Evolutionary conservation across 2,113 vertebrate genomes (phyloP).

Genomic region (Elephantulus edwardii): DNA sequence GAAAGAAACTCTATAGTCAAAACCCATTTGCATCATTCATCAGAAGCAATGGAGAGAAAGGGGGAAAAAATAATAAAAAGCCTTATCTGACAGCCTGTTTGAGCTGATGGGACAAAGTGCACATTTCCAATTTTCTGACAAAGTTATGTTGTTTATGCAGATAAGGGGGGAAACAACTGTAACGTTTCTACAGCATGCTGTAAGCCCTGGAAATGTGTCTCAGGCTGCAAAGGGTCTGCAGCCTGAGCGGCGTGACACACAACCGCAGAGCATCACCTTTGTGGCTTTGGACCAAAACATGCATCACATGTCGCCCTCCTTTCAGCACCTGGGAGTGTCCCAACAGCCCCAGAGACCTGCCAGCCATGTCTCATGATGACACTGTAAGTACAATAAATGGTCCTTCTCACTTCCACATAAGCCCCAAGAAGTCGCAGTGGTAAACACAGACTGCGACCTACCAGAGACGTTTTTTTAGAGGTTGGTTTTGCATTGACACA

Average conservation of each 20-base stretch:
- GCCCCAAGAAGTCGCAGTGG: background rate
- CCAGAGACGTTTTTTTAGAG: background rate
- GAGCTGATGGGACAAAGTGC: slow-evolving; percentile 85
- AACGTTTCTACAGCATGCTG: slow-evolving; percentile 69
- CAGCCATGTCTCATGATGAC: slow-evolving; percentile 11
- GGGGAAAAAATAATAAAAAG: slow-evolving; percentile 60
- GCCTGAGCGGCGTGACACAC: slow-evolving; percentile 60
- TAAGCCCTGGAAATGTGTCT: slow-evolving; percentile 66
- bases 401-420: background rate
- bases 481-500: background rate
- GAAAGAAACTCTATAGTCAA: slow-evolving; percentile 83
- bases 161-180: slow-evolving; percentile 78
- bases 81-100: slow-evolving; percentile 85
- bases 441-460: slow-evolving; percentile 30
- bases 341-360: slow-evolving; percentile 45
- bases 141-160: slow-evolving; percentile 86
- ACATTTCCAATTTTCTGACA: slow-evolving; percentile 86
- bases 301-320: slow-evolving; percentile 40
- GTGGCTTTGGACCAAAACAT: slow-evolving; percentile 79
- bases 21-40: slow-evolving; percentile 87
- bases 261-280: slow-evolving; percentile 81
- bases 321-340: slow-evolving; percentile 15
- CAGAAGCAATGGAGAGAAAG: slow-evolving; percentile 69
- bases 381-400: background rate
- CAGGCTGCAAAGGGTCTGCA: slow-evolving; percentile 67